Conservation (phyloP, 2,888 invertebrate species). For the Agriopis leucophaearia region DNA sequence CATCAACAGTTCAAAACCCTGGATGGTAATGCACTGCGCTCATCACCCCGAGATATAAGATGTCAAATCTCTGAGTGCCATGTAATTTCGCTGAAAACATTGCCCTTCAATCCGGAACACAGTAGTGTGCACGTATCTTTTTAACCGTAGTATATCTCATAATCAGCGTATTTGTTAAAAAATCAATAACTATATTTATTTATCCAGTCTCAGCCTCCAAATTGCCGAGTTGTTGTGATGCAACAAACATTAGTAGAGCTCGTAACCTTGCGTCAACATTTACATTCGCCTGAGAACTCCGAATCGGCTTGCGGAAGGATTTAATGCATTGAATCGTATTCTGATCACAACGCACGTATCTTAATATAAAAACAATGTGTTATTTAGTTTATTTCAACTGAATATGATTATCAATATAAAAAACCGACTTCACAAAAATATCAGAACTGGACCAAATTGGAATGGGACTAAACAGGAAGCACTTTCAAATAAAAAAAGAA, state of each 20-base stretch:
- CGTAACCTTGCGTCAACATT: slow-evolving; percentile 58
- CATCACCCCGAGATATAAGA: no score
- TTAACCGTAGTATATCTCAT: background rate
- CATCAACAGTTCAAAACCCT: no score
- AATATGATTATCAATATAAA: no score
- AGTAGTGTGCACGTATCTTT: no score
- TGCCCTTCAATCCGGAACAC: no score
- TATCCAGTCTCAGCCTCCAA: slow-evolving; percentile 25
- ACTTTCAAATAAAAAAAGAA: no score
- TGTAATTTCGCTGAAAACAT: no score
- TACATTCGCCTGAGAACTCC: slow-evolving; percentile 46
- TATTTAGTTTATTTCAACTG: slow-evolving; percentile 13
- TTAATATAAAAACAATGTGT: slow-evolving; percentile 21
- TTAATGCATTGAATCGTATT: slow-evolving; percentile 47
- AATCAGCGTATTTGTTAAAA: slow-evolving; percentile 10
- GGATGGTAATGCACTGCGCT: no score
- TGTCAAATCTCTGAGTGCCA: no score
- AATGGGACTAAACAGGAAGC: no score
- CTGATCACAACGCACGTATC: slow-evolving; percentile 38
- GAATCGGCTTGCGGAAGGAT: slow-evolving; percentile 47
- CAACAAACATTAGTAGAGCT: slow-evolving; percentile 48
- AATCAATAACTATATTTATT: slow-evolving; percentile 13
- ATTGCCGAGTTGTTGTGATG: slow-evolving; percentile 45
- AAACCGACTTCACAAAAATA: no score
- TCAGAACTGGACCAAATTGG: no score